Percentiles rank a stretch among this genome's conserved stretches.
Evolutionary conservation across 2,113 vertebrate species (phyloP).

Genomic region (Tenrec ecaudatus): DNA sequence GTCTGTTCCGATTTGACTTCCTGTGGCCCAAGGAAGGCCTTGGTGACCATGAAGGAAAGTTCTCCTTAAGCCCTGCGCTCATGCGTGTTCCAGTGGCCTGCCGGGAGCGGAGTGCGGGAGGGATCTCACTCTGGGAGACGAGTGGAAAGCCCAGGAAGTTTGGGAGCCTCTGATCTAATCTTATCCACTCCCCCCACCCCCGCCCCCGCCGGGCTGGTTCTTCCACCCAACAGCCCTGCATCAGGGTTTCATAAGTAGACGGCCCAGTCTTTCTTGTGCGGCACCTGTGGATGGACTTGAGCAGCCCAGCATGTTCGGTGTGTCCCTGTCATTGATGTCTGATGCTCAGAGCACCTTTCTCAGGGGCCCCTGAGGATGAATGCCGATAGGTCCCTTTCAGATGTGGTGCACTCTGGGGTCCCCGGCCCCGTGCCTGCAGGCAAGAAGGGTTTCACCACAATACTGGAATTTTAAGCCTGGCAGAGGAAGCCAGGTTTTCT

Average conservation of each 20-base stretch:
- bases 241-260: background rate
- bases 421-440: background rate
- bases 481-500: background rate
- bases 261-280: background rate
- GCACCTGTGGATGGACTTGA: background rate
- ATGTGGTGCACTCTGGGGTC: too few species aligned
- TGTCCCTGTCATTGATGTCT: background rate
- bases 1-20: background rate
- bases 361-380: background rate
- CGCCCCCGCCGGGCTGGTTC: too few species aligned
- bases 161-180: fast-evolving
- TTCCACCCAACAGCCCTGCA: too few species aligned
- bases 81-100: too few species aligned
- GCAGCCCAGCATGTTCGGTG: background rate
- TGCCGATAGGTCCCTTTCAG: fast-evolving
- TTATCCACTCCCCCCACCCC: background rate
- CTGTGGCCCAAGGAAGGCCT: too few species aligned
- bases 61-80: background rate
- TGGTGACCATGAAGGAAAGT: too few species aligned
- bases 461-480: background rate
- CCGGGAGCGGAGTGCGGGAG: too few species aligned
- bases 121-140: too few species aligned
- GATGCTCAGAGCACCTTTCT: background rate
- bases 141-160: background rate
- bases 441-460: background rate